Evolutionary conservation across 2,888 invertebrate species (phyloP), one percentile per base, ranked within the genome.

Genomic region (Amblyteles armatorius): DNA sequence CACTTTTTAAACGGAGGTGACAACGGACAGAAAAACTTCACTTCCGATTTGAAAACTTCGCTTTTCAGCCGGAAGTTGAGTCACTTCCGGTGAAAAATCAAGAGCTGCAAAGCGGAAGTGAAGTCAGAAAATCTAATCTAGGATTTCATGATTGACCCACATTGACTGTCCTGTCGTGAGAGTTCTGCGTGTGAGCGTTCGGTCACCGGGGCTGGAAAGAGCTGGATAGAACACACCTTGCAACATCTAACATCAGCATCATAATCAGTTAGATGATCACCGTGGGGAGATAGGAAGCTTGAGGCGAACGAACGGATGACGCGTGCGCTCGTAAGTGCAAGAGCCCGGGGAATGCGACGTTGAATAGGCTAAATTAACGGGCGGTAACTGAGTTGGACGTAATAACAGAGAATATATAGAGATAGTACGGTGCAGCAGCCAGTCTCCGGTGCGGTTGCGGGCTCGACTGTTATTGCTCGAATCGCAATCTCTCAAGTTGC

Each of bases 291-390:
- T 33, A 29, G 29, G 33, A 60, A n/a, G 6, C 3, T 33, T 16
- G 60, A 57, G n/a, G 33, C 60, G 29, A 63, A 63, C 72, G 72
- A 72, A 57, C 36, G 36, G 13, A 76, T 19, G 63, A 71, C 48
- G 60, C 57, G 76, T 57, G 79, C 78, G 63, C 78, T 76, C 65
- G 65, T n/a, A 44, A 44, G 36, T 55, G 78, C 80, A 79, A 78
- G 77, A 81, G 84, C 65, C 73, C 44, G 77, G 84, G 87, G 87
- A 90, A 91, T 89, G 87, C 87, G 82, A 89, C 86, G 87, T 82
- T 90, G 90, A 90, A 91, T 90, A 78, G 88, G 82, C 85, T 83
- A 85, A 91, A 91, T 91, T 91, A 91, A 91, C 91, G 90, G 89
- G 83, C 88, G 60, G 88, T 88, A 86, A 88, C 89, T 50, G 73